Evolutionary conservation across 2,888 invertebrate species (phyloP), one percentile per base, ranked within the genome.

Genomic region (Scelioninae gen. 1): DNA sequence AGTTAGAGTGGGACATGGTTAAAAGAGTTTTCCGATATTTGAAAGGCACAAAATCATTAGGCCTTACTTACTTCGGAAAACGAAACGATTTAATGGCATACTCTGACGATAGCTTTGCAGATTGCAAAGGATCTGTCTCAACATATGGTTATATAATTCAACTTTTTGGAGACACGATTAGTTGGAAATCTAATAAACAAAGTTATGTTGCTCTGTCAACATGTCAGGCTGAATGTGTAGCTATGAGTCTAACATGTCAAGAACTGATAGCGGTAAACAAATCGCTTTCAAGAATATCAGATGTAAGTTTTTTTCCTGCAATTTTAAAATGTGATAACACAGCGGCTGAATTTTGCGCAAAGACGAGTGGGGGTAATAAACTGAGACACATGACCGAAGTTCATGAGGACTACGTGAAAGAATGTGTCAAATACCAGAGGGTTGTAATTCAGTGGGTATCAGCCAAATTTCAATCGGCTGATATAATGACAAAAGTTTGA

Each of bases 21-120:
- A 84, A 85, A 84, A 65, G 76, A 80, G 84, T 80, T 69, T 78
- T 78, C 23, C 81, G 80, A 66, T 82, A 82, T 47, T 31, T 62
- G 63, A 45, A 63, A 9, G 63, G 8, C 1, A 62, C 60, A 7
- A 2, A 38, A 45, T 29, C 38, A 15, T 5, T 62, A 32, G 60
- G 45, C 10, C 15, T 62, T 3, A 62, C 23, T 7, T 62, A 62
- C 9, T 62, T 31, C 1, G 60, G 60, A 10, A 29, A n/a, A 62
- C 15, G 2, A 15, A 23, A 58, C 5, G n/a, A 13, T 58, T 23
- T 84, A 51, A 15, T 82, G 47, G 80, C 82, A 9, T 82, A 74
- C 31, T 84, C 69, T 29, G 74, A 84, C 45, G 62, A 31, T 9
- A 62, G 62, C 31, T 62, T 62, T 45, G 62, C 62, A 10, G 62